Base-by-base conservation (phyloP, 2,113 vertebrate species). In the Bubalus kerabau region DNA sequence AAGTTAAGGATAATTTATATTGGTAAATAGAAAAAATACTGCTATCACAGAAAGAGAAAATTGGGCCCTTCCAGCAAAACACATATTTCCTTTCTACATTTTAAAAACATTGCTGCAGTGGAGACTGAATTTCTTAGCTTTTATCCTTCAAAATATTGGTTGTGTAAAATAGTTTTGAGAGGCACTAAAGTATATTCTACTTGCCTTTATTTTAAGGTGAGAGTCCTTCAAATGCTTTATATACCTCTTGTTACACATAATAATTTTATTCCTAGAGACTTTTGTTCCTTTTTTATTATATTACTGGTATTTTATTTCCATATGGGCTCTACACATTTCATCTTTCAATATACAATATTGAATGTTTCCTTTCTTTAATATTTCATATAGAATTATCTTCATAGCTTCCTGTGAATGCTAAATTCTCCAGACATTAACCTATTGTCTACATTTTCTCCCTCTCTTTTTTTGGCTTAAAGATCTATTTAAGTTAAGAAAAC, bases 1-100 rank as follows among this genome's bases (percentile, higher is more conserved):
- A 97, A 97, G 1, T 67, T 91, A 95, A 97, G 11, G 21, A 74
- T 95, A 1, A 17, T 80, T 95, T 97, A 5, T 57, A 80, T 1
- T 91, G 21, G 6, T 14, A 96, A 97, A 98, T 90, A 62, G 59
- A 90, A 92, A 92, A 28, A 74, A 94, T 56, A 23, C 23, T 67
- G 3, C 67, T 59, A 94, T 50, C 12, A 64, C 50, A 91, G 62
- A 32, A 36, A 28, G 17, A 87, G 62, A 30, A 81, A 46, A 57
- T 71, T 83, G 52, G 15, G 12, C 24, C 21, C 76, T 98, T 71
- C 11, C 88, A 94, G 84, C 9, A 64, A 16, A 36, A 46, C 3
- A 76, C 7, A 62, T 0, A 26, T 67, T 96, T 87, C 1, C 10
- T 78, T 78, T 64, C 6, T 78, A 10, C 1, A 12, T 17, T 83